These are phyloP conservation scores for Bufo bufo DNA, from an alignment of 2,113 vertebrate species.

Conservation along the genomic window DNA sequence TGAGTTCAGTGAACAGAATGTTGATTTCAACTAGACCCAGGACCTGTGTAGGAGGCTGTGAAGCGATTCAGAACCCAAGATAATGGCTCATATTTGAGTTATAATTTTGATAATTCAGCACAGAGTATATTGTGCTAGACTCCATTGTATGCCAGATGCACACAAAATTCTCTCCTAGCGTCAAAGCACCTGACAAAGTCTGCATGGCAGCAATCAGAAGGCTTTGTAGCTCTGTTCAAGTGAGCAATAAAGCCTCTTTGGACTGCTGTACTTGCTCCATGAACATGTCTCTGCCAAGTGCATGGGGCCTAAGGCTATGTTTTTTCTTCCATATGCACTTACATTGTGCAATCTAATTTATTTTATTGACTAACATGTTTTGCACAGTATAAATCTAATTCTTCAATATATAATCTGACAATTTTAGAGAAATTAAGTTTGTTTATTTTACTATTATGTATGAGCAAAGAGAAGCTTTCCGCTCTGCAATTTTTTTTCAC, in stretches of 20 bases:
- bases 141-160: no score
- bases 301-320: neutral
- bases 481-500: neutral
- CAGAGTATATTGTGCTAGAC: no score
- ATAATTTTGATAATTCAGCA: no score
- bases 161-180: neutral
- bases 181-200: neutral
- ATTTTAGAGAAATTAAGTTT: neutral
- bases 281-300: neutral
- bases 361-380: neutral
- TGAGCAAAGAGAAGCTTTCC: neutral
- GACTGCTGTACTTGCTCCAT: neutral
- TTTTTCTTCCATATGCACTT: neutral
- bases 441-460: neutral
- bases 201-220: neutral
- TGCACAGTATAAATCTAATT: neutral
- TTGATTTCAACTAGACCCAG: no score
- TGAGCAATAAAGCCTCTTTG: neutral
- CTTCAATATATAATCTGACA: neutral
- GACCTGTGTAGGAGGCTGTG: no score
- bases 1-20: no score
- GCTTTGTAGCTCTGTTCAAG: neutral
- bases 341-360: neutral
- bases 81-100: no score
- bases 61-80: no score